These are phyloP conservation scores for Apis florea DNA, from an alignment of 1,140 invertebrate species.

Conservation along the genomic window DNA sequence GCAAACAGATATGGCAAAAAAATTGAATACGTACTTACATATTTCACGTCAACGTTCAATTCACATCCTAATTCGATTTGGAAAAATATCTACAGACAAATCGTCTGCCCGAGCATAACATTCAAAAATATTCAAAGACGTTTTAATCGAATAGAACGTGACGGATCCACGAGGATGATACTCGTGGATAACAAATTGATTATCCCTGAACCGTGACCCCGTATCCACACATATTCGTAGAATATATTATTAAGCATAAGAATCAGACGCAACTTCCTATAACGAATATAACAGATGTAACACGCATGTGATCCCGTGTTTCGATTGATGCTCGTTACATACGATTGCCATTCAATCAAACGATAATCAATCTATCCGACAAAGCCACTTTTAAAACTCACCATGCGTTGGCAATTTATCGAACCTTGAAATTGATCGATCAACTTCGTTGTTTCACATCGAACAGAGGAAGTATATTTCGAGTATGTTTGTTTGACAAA, in stretches of 20 bases:
- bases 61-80: too few species aligned
- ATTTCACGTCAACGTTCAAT: too few species aligned
- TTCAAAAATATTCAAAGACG: background rate
- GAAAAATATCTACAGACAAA: too few species aligned
- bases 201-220: conserved; percentile 20
- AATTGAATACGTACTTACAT: too few species aligned
- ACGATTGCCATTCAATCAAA: conserved; percentile 18
- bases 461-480: too few species aligned
- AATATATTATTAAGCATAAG: conserved; percentile 22
- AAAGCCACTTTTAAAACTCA: background rate
- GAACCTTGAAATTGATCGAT: conserved; percentile 32
- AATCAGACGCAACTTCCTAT: conserved; percentile 8
- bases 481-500: background rate
- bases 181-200: conserved; percentile 30
- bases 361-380: conserved; percentile 15
- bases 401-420: background rate
- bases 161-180: conserved; percentile 17
- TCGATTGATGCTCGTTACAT: conserved; percentile 24
- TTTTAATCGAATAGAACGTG: conserved; percentile 1
- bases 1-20: too few species aligned
- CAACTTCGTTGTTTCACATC: background rate
- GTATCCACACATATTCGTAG: conserved; percentile 5
- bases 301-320: background rate
- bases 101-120: background rate
- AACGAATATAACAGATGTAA: conserved; percentile 11